Evolutionary conservation across 2,888 invertebrate genomes (phyloP), one percentile per base, ranked within the genome.

Genomic region (Sussaba pulchella): DNA sequence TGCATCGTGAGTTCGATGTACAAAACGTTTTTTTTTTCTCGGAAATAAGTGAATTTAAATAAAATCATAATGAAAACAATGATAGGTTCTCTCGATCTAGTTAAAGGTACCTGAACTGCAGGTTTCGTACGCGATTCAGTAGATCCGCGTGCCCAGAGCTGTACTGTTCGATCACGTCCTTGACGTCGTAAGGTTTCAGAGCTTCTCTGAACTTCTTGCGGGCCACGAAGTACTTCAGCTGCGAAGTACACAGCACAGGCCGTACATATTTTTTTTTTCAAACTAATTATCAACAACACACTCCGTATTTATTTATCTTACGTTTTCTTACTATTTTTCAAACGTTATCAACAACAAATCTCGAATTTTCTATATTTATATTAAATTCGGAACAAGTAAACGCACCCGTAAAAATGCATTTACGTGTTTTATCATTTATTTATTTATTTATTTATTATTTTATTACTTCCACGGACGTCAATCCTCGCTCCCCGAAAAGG

Each of bases 121-220:
- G 94, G 93, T 95, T 96, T 94, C 97, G 97, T 92, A 97, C 96
- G 93, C 97, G 94, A 92, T 96, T 96, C 91, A 97, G 95, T 92
- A 98, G 95, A 93, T 98, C 97, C 85, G 97, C 96, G 93, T 97
- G 97, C 91, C 96, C 96, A 88, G 97, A 96, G 82, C 97, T 97
- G 94, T 97, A 97, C 93, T 98, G 97, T 93, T 98, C 97, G 93
- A 98, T 97, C 92, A 98, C 97, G 93, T 98, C 98, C 94, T 97
- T 98, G 91, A 98, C 97, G 94, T 98, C 98, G 93, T 98, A 98
- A 86, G 98, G 98, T 94, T 97, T 96, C 93, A 97, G 94, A 90
- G 97, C 97, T 94, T 97, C 97, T 93, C 96, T 96, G 95, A 98
- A 98, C 94, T 97, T 97, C 94, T 96, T 95, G 93, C 97, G 95